phyloP scores from a whole-genome alignment of 2,797 vertebrate genomes.

The Esox masquinongy region DNA sequence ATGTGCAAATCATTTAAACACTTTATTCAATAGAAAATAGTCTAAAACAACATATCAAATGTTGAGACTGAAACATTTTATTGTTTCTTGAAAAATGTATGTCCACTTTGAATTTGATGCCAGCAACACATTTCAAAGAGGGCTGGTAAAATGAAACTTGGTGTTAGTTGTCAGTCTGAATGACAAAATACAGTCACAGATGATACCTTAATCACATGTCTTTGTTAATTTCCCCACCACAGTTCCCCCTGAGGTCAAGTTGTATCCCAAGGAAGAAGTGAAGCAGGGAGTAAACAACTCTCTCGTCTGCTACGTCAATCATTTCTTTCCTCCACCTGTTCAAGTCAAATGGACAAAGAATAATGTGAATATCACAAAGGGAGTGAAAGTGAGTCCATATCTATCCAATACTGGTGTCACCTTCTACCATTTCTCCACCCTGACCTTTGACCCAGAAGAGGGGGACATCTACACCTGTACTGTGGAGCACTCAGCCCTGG shows the following conservation, averaged over 20 bases:
- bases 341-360: slow-evolving; percentile 70
- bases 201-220: too few relatives aligned
- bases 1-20: too few relatives aligned
- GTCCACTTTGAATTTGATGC: too few relatives aligned
- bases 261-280: slow-evolving; percentile 60
- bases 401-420: slow-evolving; percentile 16
- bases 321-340: slow-evolving; percentile 74
- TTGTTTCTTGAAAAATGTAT: too few relatives aligned
- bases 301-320: slow-evolving; percentile 72
- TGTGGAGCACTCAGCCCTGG: slow-evolving; percentile 62
- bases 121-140: too few relatives aligned
- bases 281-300: slow-evolving; percentile 65
- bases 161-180: too few relatives aligned
- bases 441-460: slow-evolving; percentile 68
- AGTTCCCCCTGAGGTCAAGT: slow-evolving; percentile 49
- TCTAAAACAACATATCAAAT: too few relatives aligned
- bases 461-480: slow-evolving; percentile 76
- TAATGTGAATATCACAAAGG: slow-evolving; percentile 23
- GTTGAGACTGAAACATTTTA: too few relatives aligned
- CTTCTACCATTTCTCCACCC: slow-evolving; percentile 72
- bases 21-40: too few relatives aligned
- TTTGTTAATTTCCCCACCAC: too few relatives aligned
- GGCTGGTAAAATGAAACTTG: too few relatives aligned
- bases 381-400: slow-evolving; percentile 33
- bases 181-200: too few relatives aligned